Evolutionary conservation across 2,888 invertebrate genomes (phyloP).

Genomic region (Cataglyphis albicans): DNA sequence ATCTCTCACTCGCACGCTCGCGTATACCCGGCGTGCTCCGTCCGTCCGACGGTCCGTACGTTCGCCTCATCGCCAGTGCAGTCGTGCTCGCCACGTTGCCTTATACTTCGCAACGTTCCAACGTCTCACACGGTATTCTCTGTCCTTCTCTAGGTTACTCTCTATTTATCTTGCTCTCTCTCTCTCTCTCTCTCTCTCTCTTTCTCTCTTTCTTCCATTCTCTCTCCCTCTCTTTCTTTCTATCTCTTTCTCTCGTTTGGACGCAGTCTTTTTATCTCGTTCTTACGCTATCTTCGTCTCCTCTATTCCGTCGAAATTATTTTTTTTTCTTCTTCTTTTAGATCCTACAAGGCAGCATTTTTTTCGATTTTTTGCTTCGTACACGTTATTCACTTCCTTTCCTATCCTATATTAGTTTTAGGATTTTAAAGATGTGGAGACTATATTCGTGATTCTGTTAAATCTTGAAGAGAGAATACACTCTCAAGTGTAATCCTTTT

Average conservation of each 20-base stretch:
- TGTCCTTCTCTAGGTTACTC: conserved; percentile 78
- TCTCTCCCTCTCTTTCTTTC: neutral
- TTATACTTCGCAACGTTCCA: conserved; percentile 66
- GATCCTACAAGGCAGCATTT: conserved; percentile 44
- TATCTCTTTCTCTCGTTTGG: neutral
- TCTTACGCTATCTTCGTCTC: conserved; percentile 50
- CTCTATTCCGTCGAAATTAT: conserved; percentile 43
- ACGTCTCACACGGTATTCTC: conserved; percentile 74
- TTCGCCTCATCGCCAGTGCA: conserved; percentile 65
- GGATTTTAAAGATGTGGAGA: neutral
- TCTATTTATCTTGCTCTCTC: neutral
- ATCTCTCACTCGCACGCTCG: conserved; percentile 66
- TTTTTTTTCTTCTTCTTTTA: conserved; percentile 56
- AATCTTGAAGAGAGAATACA: neutral
- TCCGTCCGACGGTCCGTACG: conserved; percentile 52
- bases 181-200: neutral
- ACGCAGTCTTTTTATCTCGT: conserved; percentile 57
- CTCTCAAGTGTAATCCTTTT: neutral
- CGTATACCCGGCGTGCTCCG: conserved; percentile 52
- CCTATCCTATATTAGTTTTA: neutral
- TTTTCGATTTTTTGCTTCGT: conserved; percentile 52
- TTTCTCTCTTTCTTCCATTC: neutral
- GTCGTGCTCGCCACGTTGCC: conserved; percentile 78
- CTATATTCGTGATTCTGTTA: neutral
- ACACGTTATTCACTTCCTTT: conserved; percentile 34